These are phyloP conservation scores for Caenorhabditis briggsae DNA, from an alignment of 1,140 invertebrate species.

Conservation along the genomic window DNA sequence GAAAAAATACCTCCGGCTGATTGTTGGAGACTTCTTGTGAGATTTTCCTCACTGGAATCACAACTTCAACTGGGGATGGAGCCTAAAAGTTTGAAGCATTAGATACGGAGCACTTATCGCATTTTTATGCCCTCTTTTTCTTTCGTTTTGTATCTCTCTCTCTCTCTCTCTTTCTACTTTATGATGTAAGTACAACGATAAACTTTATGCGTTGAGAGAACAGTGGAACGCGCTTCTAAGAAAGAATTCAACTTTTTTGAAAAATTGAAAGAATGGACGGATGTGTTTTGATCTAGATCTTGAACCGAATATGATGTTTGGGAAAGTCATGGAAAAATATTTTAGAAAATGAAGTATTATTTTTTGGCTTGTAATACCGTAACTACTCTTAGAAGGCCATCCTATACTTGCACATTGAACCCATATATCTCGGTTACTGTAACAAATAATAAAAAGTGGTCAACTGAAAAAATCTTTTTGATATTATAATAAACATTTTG, in stretches of 20 bases:
- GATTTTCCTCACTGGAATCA: constrained; percentile 46
- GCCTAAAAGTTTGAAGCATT: not conserved
- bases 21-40: constrained; percentile 17
- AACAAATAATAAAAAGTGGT: no score
- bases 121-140: constrained; percentile 36
- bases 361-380: no score
- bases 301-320: no score
- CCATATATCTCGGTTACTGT: no score
- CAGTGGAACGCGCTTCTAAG: not conserved
- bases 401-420: no score
- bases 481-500: no score
- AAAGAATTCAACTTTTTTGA: not conserved
- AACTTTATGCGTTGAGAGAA: constrained; percentile 16
- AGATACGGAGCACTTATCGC: constrained; percentile 30
- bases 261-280: not conserved
- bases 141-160: not conserved
- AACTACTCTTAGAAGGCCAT: no score
- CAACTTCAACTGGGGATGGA: constrained; percentile 61
- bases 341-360: no score
- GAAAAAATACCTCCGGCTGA: constrained; percentile 29
- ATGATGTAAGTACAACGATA: constrained; percentile 40
- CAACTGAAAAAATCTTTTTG: no score
- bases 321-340: no score
- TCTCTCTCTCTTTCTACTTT: not conserved
- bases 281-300: not conserved